Evolutionary conservation across 2,113 vertebrate genomes (phyloP).

Genomic region (Clarias batrachus): DNA sequence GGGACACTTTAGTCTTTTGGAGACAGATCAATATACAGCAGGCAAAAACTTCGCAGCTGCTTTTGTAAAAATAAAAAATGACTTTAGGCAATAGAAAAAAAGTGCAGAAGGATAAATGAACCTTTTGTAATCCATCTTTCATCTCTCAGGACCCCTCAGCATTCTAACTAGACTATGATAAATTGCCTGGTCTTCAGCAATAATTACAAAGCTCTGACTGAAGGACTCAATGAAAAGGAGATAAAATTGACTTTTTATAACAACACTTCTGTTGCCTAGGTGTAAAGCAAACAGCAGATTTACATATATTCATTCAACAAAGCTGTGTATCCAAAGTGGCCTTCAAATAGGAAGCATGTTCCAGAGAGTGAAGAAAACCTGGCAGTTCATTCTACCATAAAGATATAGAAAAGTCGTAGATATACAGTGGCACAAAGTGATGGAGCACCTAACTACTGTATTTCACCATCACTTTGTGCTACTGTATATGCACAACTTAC

Average conservation of each 20-base stretch:
- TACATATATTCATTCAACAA: neutral
- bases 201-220: constrained; percentile 29
- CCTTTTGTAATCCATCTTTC: constrained; percentile 41
- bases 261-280: constrained; percentile 10
- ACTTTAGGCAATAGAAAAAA: constrained; percentile 54
- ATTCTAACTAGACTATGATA: constrained; percentile 38
- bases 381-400: neutral
- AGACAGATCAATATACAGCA: constrained; percentile 41
- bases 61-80: constrained; percentile 48
- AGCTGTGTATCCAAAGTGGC: neutral
- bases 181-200: constrained; percentile 34
- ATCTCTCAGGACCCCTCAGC: constrained; percentile 40
- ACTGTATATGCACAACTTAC: too few species aligned
- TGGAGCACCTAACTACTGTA: neutral
- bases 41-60: constrained; percentile 46
- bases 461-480: neutral
- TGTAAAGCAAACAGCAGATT: neutral
- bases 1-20: constrained; percentile 49
- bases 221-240: constrained; percentile 49
- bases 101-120: constrained; percentile 51
- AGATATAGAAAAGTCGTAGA: neutral
- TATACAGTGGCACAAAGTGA: neutral
- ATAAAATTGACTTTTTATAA: neutral
- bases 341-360: neutral
- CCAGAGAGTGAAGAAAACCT: neutral